A percentile compares a stretch with the other conserved stretches of the same genome.
These are phyloP conservation scores for Papilio protenor DNA, from an alignment of 2,888 invertebrate genomes.

Conservation along the genomic window DNA sequence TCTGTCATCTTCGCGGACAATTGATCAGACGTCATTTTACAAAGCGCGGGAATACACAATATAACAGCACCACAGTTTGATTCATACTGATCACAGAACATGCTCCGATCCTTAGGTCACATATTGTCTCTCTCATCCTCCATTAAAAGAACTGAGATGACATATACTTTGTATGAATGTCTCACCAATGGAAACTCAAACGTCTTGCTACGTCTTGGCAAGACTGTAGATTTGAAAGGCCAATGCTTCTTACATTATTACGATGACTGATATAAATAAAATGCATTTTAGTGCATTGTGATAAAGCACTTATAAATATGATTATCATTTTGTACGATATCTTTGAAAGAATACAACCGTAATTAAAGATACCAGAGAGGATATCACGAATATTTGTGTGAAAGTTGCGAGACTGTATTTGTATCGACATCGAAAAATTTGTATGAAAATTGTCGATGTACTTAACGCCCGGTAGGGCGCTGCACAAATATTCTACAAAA, in stretches of 20 bases:
- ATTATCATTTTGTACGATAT: neutral
- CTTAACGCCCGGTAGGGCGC: too few species aligned
- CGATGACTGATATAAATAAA: neutral
- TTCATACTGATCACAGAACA: conserved; percentile 7
- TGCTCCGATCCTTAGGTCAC: neutral
- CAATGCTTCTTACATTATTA: neutral
- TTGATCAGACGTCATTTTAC: neutral
- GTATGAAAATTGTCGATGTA: too few species aligned
- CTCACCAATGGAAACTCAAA: neutral
- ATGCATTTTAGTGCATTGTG: neutral
- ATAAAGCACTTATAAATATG: neutral
- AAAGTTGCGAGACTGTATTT: too few species aligned
- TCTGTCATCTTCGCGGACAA: conserved; percentile 13
- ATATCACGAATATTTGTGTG: too few species aligned
- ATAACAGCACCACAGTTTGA: neutral
- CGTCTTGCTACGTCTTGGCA: neutral
- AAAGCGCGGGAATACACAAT: neutral
- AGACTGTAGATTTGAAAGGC: neutral
- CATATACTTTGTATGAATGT: neutral
- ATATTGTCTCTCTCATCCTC: neutral
- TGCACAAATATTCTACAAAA: too few species aligned
- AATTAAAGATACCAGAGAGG: neutral
- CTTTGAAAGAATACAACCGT: neutral
- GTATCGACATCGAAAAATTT: too few species aligned
- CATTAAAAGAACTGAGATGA: neutral